Base-by-base conservation (phyloP, 2,888 invertebrate genomes). In the Julus scandinavius region DNA sequence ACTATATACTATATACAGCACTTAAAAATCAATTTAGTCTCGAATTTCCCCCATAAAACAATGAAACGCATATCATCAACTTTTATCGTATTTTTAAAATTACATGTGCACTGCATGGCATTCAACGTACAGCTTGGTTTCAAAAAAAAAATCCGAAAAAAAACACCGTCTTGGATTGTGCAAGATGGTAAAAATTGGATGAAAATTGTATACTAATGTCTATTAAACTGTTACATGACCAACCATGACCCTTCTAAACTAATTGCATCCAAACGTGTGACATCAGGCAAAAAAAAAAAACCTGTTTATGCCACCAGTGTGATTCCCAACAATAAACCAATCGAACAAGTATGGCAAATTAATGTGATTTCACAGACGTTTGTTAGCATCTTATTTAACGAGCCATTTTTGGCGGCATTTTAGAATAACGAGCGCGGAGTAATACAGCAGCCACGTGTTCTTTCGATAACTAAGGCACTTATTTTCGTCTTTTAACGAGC, bases 401-500 rank as follows among this genome's bases (percentile, higher is more conserved):
- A 63, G 63, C 63, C 6, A 63, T 63, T 63, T 63, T n/a, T 7
- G 9, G 7, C n/a, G n/a, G n/a, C n/a, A n/a, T n/a, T n/a, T n/a
- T n/a, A 63, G 20, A 17, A n/a, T 17, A 63, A 63, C 17, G 63
- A 63, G 20, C 63, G 20, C 63, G 63, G 15, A 54, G 63, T n/a
- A n/a, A 13, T 13, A 63, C 63, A 20, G n/a, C 63, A 17, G 63
- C 63, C n/a, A n/a, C n/a, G 13, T 63, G 63, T 13, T 63, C n/a
- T 63, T 63, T n/a, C 63, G 63, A 63, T n/a, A 63, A 63, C 63
- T 63, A 63, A 63, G 63, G 63, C 63, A 63, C 63, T 63, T 63
- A 63, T 4, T 63, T 63, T 63, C 20, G 6, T 63, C 4, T 13
- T 13, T 2, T 54, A 13, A 49, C 49, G 7, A 15, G 54, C 54